Evolutionary conservation across 2,797 vertebrate species (phyloP).

Genomic region (Mico argentatus): DNA sequence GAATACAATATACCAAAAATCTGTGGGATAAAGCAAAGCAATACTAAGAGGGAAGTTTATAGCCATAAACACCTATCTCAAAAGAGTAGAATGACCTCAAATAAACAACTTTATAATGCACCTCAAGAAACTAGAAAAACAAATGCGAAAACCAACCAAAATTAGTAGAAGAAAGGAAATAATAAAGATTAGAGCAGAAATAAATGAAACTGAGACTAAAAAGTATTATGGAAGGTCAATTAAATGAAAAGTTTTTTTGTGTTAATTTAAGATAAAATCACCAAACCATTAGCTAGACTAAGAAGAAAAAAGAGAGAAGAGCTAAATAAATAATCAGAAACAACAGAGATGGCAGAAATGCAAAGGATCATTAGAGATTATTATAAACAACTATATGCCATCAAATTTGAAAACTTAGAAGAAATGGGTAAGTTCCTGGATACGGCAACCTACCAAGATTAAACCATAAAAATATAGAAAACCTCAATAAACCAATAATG

Average conservation of each 20-base stretch:
- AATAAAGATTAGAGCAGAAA: not conserved
- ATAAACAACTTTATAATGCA: not conserved
- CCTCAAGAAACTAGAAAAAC: not conserved
- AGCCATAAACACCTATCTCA: not conserved
- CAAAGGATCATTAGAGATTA: not conserved
- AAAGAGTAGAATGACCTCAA: not conserved
- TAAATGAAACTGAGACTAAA: not conserved
- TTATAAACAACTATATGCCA: not conserved
- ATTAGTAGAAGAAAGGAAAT: not conserved
- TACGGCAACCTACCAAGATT: not conserved
- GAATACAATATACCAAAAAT: not conserved
- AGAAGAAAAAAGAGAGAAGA: not conserved
- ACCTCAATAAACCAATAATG: not conserved
- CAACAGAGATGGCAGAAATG: not conserved
- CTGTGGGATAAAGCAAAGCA: not conserved
- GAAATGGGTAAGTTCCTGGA: not conserved
- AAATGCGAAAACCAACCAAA: not conserved
- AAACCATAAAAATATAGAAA: not conserved
- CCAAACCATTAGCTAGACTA: not conserved
- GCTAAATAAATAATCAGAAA: not conserved
- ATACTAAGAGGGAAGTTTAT: not conserved
- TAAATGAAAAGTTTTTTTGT: not conserved
- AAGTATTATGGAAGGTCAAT: not conserved
- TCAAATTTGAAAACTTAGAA: not conserved
- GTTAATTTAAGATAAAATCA: not conserved